These are phyloP conservation scores for Furcula furcula DNA, from an alignment of 2,888 invertebrate genomes.

Conservation along the genomic window DNA sequence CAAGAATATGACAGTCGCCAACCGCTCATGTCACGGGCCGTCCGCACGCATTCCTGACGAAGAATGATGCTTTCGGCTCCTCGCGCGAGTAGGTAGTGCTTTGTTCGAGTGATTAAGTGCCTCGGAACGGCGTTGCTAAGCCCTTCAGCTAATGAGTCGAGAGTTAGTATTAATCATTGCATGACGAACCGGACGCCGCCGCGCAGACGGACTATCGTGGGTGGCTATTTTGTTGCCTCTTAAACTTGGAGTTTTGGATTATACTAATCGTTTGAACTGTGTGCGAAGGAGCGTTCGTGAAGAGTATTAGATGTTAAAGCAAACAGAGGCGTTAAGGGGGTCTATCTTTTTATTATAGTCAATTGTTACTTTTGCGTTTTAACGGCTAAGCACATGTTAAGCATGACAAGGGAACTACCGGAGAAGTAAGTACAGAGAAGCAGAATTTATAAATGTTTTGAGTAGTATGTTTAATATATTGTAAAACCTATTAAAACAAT, in stretches of 20 bases:
- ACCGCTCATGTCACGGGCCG: constrained; percentile 36
- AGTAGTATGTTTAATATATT: too few species aligned
- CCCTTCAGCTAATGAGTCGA: constrained; percentile 81
- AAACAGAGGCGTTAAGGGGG: too few species aligned
- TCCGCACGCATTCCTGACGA: constrained; percentile 74
- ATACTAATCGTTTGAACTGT: constrained; percentile 18
- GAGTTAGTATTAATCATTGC: constrained; percentile 76
- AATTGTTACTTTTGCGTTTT: too few species aligned
- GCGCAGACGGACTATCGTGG: constrained; percentile 60
- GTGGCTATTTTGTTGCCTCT: constrained; percentile 46
- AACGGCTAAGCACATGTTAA: too few species aligned
- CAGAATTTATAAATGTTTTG: too few species aligned
- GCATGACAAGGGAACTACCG: too few species aligned
- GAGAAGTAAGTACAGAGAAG: too few species aligned
- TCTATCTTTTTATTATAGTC: too few species aligned
- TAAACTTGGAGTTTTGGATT: constrained; percentile 38
- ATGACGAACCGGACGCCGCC: constrained; percentile 66
- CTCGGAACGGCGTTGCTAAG: constrained; percentile 68
- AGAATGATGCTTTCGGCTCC: constrained; percentile 80
- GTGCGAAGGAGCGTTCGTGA: background rate
- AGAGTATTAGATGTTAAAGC: background rate
- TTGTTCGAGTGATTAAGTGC: constrained; percentile 81
- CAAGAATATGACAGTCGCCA: too few species aligned
- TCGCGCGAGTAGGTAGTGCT: constrained; percentile 77
- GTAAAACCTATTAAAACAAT: too few species aligned